Conservation (phyloP, 2,797 vertebrate genomes). For the Squalus acanthias region DNA sequence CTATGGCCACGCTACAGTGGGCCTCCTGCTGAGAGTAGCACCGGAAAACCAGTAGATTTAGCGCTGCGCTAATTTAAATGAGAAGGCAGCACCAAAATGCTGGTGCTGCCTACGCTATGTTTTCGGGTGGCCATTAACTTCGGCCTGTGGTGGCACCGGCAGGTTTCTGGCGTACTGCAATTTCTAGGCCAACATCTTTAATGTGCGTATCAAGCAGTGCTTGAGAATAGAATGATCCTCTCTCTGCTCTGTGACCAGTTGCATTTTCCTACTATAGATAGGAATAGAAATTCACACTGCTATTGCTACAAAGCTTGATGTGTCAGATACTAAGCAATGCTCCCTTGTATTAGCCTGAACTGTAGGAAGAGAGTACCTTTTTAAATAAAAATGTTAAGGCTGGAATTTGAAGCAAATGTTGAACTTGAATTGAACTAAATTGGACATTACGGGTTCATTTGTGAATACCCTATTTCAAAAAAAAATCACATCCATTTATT, state of each 20-base stretch:
- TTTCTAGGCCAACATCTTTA: neutral
- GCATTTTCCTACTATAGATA: neutral
- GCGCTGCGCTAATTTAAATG: too few species aligned
- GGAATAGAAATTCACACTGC: neutral
- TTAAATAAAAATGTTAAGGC: neutral
- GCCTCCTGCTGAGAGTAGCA: too few species aligned
- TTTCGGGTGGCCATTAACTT: too few species aligned
- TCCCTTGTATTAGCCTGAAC: neutral
- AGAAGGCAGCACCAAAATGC: too few species aligned
- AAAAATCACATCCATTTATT: neutral
- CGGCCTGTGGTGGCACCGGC: too few species aligned
- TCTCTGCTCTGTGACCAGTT: neutral
- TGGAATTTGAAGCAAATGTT: neutral
- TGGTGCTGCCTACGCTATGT: too few species aligned
- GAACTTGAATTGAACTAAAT: neutral
- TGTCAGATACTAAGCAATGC: neutral
- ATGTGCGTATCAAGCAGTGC: neutral
- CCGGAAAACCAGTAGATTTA: too few species aligned
- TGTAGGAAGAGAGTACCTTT: neutral
- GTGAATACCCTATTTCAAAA: neutral
- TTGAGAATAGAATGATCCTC: neutral
- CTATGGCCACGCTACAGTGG: too few species aligned
- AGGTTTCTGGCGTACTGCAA: too few species aligned
- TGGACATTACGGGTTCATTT: neutral
- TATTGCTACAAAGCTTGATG: neutral